Evolutionary conservation across 2,888 invertebrate species (phyloP).

Genomic region (Drosophila kanekoi): DNA sequence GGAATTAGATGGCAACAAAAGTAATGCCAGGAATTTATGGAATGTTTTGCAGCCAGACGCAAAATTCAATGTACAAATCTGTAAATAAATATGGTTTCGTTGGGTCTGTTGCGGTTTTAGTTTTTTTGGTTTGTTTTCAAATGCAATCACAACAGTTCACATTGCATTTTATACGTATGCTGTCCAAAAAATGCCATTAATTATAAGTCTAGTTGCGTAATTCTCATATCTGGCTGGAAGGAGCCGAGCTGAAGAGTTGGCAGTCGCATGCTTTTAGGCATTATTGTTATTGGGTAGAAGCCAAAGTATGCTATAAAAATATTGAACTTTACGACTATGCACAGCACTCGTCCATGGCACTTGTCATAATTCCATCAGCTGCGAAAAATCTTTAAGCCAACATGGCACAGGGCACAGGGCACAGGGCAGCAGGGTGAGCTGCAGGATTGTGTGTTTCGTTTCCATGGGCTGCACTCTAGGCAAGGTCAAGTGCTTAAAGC

Average conservation of each 20-base stretch:
- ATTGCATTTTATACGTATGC: neutral
- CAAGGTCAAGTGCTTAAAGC: constrained; percentile 82
- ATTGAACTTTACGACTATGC: constrained; percentile 77
- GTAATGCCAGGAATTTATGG: constrained; percentile 5
- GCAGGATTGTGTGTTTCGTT: constrained; percentile 23
- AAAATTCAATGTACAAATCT: constrained; percentile 1
- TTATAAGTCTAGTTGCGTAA: neutral
- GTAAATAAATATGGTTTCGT: constrained; percentile 5
- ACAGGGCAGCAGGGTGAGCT: neutral
- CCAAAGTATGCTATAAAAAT: constrained; percentile 70
- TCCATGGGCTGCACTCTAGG: constrained; percentile 59
- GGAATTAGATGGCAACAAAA: constrained; percentile 29
- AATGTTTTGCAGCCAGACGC: constrained; percentile 10
- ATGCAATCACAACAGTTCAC: constrained; percentile 13
- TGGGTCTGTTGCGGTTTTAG: neutral
- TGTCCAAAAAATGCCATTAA: constrained; percentile 25
- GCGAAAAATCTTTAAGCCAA: constrained; percentile 73
- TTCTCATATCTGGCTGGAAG: constrained; percentile 1
- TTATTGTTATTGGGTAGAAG: constrained; percentile 39
- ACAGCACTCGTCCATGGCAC: constrained; percentile 48
- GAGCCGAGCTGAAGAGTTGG: constrained; percentile 12
- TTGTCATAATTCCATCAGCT: constrained; percentile 76
- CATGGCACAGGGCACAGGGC: constrained; percentile 37
- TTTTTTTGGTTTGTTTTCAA: neutral
- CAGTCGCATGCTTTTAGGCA: constrained; percentile 38